Base-by-base conservation (phyloP, 2,797 vertebrate species). In the Acanthurus tractus region DNA sequence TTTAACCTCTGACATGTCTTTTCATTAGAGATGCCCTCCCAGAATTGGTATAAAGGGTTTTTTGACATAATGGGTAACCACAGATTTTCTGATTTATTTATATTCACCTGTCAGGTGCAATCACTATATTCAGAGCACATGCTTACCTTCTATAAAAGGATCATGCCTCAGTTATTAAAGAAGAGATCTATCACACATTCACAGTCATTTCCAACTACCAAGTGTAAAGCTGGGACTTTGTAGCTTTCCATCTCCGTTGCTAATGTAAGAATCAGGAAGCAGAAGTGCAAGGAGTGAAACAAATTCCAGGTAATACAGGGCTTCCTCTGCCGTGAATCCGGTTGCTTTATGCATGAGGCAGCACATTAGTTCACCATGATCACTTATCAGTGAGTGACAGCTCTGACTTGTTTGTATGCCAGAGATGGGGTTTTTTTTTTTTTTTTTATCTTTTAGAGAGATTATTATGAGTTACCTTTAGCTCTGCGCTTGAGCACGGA, bases 391-490 rank as follows among this genome's bases (percentile, higher is more conserved):
- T 90, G 91, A 93, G 74, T 92, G 89, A 83, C 88, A 90, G 90
- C 87, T 79, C 88, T 48, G 74, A 78, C 86, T 89, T 88, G 84
- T 88, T 88, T 90, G 78, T 83, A 72, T 82, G 74, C 81, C 65
- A 71, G 76, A 75, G 78, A 79, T 76, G 63, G 29, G 29, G 3
- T 29, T 79, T 64, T 83, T 84, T 91, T 81, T 86, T n/a, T n/a
- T n/a, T n/a, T n/a, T n/a, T n/a, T n/a, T 72, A 79, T 90, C 83
- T 84, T 85, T 81, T 68, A 62, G 78, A 78, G 66, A 72, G 80
- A 81, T 92, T 87, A 87, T 91, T 91, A 89, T 94, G 93, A 94
- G 93, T 91, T 92, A 83, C 92, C 86, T 94, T 90, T 90, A 83
- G 89, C 90, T 91, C 87, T 81, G 62, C 75, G 4, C 87, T 79